phyloP scores from a whole-genome alignment of 2,888 invertebrate genomes.

The Eustalomyia histrio region DNA sequence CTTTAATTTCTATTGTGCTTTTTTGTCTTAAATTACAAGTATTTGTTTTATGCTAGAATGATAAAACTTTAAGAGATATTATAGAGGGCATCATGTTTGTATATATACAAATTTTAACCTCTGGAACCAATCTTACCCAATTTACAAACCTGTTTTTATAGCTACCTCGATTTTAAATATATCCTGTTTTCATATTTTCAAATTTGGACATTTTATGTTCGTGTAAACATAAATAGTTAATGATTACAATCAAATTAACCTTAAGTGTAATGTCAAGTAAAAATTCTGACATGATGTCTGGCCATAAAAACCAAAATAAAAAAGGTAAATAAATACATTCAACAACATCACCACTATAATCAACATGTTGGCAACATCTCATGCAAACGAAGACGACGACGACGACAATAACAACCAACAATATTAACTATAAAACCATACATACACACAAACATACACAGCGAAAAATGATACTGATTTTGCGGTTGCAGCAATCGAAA shows the following conservation, averaged over 20 bases:
- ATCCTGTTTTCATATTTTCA: background rate
- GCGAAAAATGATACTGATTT: no score
- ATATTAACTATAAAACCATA: conserved; percentile 15
- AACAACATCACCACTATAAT: conserved; percentile 26
- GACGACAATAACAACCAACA: no score
- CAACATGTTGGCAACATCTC: conserved; percentile 44
- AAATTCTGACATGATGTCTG: conserved; percentile 46
- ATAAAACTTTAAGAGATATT: no score
- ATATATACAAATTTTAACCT: no score
- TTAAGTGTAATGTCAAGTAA: conserved; percentile 49
- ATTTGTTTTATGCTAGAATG: no score
- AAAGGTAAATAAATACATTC: conserved; percentile 10
- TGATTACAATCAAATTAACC: conserved; percentile 29
- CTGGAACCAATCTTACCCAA: no score
- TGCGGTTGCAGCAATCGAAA: no score
- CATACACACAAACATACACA: conserved; percentile 7
- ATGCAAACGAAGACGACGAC: background rate
- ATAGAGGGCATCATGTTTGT: no score
- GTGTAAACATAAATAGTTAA: conserved; percentile 9
- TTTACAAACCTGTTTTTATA: no score
- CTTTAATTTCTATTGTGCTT: no score
- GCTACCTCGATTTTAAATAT: no score
- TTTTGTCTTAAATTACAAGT: no score
- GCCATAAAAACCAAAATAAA: conserved; percentile 26
- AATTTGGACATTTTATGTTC: background rate